phyloP scores from a whole-genome alignment of 2,797 vertebrate genomes.

The Halcyon chelicuti region DNA sequence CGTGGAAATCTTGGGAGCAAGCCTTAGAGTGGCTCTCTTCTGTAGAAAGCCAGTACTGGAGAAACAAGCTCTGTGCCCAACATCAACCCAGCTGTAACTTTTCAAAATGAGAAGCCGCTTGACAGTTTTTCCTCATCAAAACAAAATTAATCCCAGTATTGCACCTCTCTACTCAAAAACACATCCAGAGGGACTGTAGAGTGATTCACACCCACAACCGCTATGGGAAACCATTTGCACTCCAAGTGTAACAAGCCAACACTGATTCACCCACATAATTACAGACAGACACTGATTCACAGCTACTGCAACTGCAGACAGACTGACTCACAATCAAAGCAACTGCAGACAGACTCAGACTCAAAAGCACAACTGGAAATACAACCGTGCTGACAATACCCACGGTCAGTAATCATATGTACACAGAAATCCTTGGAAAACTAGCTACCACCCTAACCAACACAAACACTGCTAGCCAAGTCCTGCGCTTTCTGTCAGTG shows the following conservation, averaged over 20 bases:
- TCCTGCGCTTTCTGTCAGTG: accelerated
- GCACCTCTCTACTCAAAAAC: conserved; percentile 31
- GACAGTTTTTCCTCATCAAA: conserved; percentile 58
- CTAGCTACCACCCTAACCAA: not conserved
- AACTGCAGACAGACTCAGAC: conserved; percentile 61
- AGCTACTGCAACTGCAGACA: conserved; percentile 67
- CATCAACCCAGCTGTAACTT: conserved; percentile 37
- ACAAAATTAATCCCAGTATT: conserved; percentile 59
- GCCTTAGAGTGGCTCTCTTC: not conserved
- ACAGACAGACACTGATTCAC: conserved; percentile 70
- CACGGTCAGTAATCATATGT: not conserved
- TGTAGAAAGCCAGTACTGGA: not conserved
- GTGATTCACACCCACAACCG: conserved; percentile 51
- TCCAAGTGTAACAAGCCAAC: conserved; percentile 55
- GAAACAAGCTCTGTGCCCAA: not conserved
- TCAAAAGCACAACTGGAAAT: conserved; percentile 53
- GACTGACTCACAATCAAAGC: conserved; percentile 62
- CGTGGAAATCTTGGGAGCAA: not conserved
- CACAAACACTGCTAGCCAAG: accelerated
- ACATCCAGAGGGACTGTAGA: conserved; percentile 57
- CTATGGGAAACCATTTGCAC: conserved; percentile 62
- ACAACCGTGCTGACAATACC: not conserved
- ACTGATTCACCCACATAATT: conserved; percentile 60
- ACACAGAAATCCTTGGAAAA: not conserved
- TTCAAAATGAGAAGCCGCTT: not conserved